phyloP scores from a whole-genome alignment of 2,888 invertebrate genomes.

The Melinaea menophilus region DNA sequence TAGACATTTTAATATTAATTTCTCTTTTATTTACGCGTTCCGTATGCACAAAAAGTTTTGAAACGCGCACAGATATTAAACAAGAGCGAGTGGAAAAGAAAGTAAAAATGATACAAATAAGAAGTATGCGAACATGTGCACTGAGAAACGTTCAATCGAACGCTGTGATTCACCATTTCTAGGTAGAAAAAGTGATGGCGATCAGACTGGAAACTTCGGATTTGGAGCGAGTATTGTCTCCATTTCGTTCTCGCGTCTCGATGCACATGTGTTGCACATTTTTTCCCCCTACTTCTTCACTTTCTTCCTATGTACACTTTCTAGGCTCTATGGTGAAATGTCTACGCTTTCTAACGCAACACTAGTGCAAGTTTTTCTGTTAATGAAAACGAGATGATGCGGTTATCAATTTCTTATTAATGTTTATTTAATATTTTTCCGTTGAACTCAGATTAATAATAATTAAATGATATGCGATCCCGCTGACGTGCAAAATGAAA shows the following conservation, averaged over 20 bases:
- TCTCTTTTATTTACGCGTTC: slow-evolving; percentile 14
- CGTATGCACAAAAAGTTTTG: slow-evolving; percentile 21
- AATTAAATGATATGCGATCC: slow-evolving; percentile 35
- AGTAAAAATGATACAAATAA: slow-evolving; percentile 73
- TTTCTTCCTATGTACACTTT: slow-evolving; percentile 76
- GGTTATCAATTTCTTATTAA: slow-evolving; percentile 36
- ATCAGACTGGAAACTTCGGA: slow-evolving; percentile 59
- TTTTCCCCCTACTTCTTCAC: slow-evolving; percentile 73
- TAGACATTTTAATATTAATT: slow-evolving; percentile 9
- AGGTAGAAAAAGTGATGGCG: slow-evolving; percentile 66
- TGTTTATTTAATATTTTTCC: neutral
- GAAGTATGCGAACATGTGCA: slow-evolving; percentile 65
- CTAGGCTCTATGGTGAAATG: slow-evolving; percentile 75
- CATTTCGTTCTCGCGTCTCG: slow-evolving; percentile 51
- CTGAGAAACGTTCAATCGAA: slow-evolving; percentile 60
- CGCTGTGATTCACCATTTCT: slow-evolving; percentile 52
- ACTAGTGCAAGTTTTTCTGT: slow-evolving; percentile 74
- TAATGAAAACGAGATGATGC: slow-evolving; percentile 71
- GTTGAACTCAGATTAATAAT: slow-evolving; percentile 8
- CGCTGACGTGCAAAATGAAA: slow-evolving; percentile 43
- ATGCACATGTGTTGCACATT: slow-evolving; percentile 59
- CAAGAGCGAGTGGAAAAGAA: slow-evolving; percentile 76
- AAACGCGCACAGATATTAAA: slow-evolving; percentile 43
- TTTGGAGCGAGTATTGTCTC: slow-evolving; percentile 58
- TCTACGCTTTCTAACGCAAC: slow-evolving; percentile 73